These are phyloP conservation scores for Leptopilina boulardi DNA, from an alignment of 1,140 invertebrate species.

Conservation along the genomic window DNA sequence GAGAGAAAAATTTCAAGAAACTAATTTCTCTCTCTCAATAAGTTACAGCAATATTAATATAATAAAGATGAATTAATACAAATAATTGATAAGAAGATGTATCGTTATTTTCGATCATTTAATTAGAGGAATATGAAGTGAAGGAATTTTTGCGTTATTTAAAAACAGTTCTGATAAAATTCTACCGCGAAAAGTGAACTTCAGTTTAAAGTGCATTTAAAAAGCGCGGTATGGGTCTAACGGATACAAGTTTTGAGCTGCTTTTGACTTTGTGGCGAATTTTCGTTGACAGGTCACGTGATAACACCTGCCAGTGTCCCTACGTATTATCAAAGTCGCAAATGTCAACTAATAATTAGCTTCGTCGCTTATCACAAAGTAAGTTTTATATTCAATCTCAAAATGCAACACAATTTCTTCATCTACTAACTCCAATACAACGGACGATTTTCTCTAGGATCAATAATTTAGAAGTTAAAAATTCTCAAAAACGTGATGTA, in stretches of 20 bases:
- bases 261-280: constrained; percentile 76
- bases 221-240: constrained; percentile 72
- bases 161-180: constrained; percentile 17
- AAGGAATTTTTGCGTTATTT: constrained; percentile 12
- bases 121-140: neutral
- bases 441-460: too few relatives aligned
- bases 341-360: constrained; percentile 27
- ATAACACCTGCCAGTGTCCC: constrained; percentile 58
- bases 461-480: too few relatives aligned
- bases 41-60: too few relatives aligned
- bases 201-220: neutral
- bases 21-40: too few relatives aligned
- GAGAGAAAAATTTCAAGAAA: too few relatives aligned
- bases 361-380: constrained; percentile 6
- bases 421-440: too few relatives aligned
- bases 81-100: neutral
- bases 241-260: constrained; percentile 76
- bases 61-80: too few relatives aligned
- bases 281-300: constrained; percentile 61
- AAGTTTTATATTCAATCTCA: too few relatives aligned
- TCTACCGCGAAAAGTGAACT: constrained; percentile 33
- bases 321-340: constrained; percentile 49
- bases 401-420: too few relatives aligned
- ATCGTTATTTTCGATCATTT: neutral
- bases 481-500: too few relatives aligned